A percentile compares a stretch with the other conserved stretches of the same genome.
phyloP scores from a whole-genome alignment of 2,113 vertebrate species.

The Limnothrissa miodon region DNA sequence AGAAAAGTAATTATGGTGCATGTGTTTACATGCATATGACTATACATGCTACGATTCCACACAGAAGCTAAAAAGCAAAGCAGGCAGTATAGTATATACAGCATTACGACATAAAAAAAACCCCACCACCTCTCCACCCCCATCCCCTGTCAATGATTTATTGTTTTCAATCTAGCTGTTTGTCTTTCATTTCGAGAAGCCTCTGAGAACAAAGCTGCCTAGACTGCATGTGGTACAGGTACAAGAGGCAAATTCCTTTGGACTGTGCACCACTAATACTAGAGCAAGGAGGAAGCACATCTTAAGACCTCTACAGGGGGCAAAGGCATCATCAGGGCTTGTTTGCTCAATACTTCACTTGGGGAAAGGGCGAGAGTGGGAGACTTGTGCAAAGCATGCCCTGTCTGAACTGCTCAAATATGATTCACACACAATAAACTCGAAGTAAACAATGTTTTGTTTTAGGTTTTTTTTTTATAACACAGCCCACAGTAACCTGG shows the following conservation, averaged over 20 bases:
- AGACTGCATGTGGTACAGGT: neutral
- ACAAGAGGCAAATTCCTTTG: neutral
- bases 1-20: neutral
- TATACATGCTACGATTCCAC: neutral
- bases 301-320: neutral
- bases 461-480: neutral
- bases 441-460: neutral
- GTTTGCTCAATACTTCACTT: neutral
- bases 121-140: too few relatives aligned
- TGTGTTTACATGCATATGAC: neutral
- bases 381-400: neutral
- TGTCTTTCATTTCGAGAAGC: slow-evolving; percentile 11
- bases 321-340: neutral
- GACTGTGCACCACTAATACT: neutral
- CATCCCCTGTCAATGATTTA: neutral
- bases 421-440: neutral
- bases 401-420: neutral
- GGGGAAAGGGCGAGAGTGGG: neutral
- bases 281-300: neutral
- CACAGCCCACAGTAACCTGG: neutral
- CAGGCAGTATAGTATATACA: neutral
- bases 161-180: neutral
- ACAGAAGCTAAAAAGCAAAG: neutral
- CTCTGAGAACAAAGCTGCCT: neutral
- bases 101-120: too few relatives aligned